Evolutionary conservation across 1,140 invertebrate genomes (phyloP), one percentile per base, ranked within the genome.

Genomic region (Heliconius hermathena): DNA sequence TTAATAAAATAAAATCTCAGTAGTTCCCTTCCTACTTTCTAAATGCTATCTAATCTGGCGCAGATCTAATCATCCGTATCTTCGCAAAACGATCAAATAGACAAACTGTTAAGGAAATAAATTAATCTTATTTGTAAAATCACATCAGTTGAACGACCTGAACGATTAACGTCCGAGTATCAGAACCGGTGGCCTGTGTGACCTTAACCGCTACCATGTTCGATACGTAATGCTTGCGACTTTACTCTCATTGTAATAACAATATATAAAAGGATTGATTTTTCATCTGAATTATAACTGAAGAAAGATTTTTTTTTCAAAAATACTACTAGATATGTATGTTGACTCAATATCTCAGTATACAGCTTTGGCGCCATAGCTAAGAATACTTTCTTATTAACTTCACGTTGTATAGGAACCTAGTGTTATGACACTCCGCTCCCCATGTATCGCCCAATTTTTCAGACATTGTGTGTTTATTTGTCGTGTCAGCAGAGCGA

Each of bases 101-200:
- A 13, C 26, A 29, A n/a, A 66, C 8, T 26, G 16, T 66, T 66
- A 16, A 66, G 9, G 9, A 66, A 66, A 66, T 66, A 29, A 66
- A 66, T 66, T 29, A 66, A 18, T 66, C n/a, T n/a, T 6, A 66
- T 26, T 13, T 66, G 29, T 66, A 29, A 66, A 66, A 66, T 29
- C 22, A 66, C 54, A n/a, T 41, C 74, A 70, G 74, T 76, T 76
- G 74, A 76, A 76, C 74, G 74, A 76, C 74, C 74, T 16, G 29
- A 41, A 38, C 74, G 74, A 76, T 76, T 76, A 76, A 41, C 54
- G 33, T 60, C 54, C 73, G 20, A 36, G 57, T 57, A 76, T 76
- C 74, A 76, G 57, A 66, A 76, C 74, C 74, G 74, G 74, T 76
- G 57, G 73, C 26, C 46, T 9, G 8, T 18, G 74, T 76, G 74